Evolutionary conservation across 2,797 vertebrate species (phyloP), one percentile per base, ranked within the genome.

Genomic region (Novumbra hubbsi): DNA sequence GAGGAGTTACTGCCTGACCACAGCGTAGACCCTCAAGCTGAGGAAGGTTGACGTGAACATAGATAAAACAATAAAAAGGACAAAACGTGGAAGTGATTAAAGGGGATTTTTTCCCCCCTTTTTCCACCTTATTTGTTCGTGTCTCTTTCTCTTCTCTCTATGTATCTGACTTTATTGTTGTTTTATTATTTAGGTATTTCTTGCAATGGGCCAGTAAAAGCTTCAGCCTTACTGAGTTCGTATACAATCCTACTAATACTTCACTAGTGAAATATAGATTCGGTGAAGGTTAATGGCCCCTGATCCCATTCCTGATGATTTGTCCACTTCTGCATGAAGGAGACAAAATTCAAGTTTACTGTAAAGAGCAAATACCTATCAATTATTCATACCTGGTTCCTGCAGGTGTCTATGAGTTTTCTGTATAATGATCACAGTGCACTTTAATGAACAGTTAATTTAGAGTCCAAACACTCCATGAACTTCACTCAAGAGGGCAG

Each of bases 401-500:
- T 16, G 8, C 30, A 34, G 21, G 45, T 27, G 68, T 69, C 24
- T 57, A 57, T 34, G 2, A 32, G 41, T 52, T 34, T 70, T 17
- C 27, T 17, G 32, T 17, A 24, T 32, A 21, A 55, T 55, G 30
- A 65, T 27, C 55, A 65, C 5, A 65, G 27, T 34, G 63, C 16
- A 30, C 30, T 65, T 65, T 65, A 28, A 65, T 17, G 2, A 64
- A 30, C 66, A 60, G 68, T 66, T 41, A 9, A 66, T 63, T 73
- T 72, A 63, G 69, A 79, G 19, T 84, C 70, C 65, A 71, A 64
- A 65, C 76, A 66, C 73, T 62, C 81, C 67, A 49, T 78, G 83
- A 84, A 71, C 69, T 71, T 45, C 38, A 67, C 74, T 80, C 74
- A 76, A 75, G 71, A 60, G 66, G 71, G 76, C 78, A 62, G 86